Conservation (phyloP, 2,888 invertebrate genomes). For the Catonia carolina region DNA sequence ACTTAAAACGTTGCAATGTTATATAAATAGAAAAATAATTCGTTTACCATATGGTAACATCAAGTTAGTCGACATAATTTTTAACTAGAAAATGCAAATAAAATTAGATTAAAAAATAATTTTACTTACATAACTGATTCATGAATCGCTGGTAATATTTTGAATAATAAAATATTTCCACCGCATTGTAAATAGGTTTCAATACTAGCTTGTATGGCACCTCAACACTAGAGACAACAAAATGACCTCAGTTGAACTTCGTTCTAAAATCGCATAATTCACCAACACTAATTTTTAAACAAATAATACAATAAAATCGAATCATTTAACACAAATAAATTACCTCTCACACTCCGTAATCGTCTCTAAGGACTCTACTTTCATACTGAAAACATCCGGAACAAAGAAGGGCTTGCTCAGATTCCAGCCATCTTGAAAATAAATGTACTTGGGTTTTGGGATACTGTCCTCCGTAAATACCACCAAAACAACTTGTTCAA, state of each 20-base stretch:
- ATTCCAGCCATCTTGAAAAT: constrained; percentile 64
- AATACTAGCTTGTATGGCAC: no score
- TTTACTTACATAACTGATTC: no score
- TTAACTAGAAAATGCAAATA: no score
- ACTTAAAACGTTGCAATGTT: no score
- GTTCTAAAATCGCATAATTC: not conserved
- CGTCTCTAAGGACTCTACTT: constrained; percentile 57
- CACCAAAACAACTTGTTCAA: constrained; percentile 16
- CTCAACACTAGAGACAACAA: constrained; percentile 10
- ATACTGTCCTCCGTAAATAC: constrained; percentile 19
- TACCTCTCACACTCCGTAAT: constrained; percentile 58
- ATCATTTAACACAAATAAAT: constrained; percentile 34
- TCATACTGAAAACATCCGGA: constrained; percentile 58
- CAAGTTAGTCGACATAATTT: no score
- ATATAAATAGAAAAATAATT: no score
- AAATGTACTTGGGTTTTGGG: constrained; percentile 22
- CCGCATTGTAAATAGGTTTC: no score
- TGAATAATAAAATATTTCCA: no score
- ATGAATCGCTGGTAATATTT: no score
- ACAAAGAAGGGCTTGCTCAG: constrained; percentile 57
- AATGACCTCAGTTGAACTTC: constrained; percentile 17
- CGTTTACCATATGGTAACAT: no score
- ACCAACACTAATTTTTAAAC: no score
- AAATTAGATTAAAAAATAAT: no score
- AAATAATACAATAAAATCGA: not conserved